Evolutionary conservation across 2,888 invertebrate genomes (phyloP).

Genomic region (Allacma fusca): DNA sequence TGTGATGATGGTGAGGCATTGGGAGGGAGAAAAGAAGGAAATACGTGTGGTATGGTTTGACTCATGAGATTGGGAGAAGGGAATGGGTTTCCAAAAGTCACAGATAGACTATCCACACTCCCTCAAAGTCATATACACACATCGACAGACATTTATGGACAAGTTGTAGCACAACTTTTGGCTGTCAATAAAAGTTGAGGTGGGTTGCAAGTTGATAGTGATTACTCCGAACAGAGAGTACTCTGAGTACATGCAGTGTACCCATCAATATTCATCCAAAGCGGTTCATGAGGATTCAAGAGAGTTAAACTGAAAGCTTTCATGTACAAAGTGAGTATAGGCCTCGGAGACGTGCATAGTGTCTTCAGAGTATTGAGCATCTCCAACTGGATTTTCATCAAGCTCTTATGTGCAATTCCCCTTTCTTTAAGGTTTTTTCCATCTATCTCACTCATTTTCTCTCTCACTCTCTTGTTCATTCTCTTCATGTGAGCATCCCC

Average conservation of each 20-base stretch:
- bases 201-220: slow-evolving; percentile 40
- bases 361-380: slow-evolving; percentile 31
- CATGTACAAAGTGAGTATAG: background rate
- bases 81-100: background rate
- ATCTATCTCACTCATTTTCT: slow-evolving; percentile 24
- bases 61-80: background rate
- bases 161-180: slow-evolving; percentile 55
- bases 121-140: background rate
- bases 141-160: slow-evolving; percentile 48
- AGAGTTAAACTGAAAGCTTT: slow-evolving; percentile 6
- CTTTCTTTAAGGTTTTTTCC: slow-evolving; percentile 12
- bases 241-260: background rate
- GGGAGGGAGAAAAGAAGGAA: slow-evolving; percentile 1
- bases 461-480: slow-evolving; percentile 23
- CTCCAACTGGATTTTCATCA: slow-evolving; percentile 34
- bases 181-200: slow-evolving; percentile 54
- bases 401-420: slow-evolving; percentile 18
- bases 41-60: background rate
- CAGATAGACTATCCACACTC: background rate
- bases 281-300: slow-evolving; percentile 27
- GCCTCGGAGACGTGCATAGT: background rate
- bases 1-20: background rate
- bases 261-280: slow-evolving; percentile 36
- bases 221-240: slow-evolving; percentile 29
- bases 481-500: slow-evolving; percentile 1